These are phyloP conservation scores for Cotesia glomerata DNA, from an alignment of 1,140 invertebrate species.

Conservation along the genomic window DNA sequence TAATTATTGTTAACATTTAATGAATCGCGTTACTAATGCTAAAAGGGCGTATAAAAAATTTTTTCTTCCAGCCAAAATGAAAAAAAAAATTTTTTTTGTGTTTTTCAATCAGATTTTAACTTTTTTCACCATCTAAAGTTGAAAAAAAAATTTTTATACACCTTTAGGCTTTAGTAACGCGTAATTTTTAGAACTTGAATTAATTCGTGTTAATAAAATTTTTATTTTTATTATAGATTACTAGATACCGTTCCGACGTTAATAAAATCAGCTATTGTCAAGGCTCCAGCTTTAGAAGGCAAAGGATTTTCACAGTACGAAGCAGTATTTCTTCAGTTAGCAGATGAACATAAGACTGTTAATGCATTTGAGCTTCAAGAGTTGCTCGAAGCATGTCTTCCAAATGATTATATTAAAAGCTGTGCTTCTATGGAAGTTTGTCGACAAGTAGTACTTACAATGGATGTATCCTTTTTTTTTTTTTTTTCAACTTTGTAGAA, in stretches of 20 bases:
- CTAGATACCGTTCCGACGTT: constrained; percentile 78
- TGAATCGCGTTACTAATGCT: background rate
- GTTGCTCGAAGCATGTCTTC: constrained; percentile 87
- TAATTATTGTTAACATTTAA: constrained; percentile 48
- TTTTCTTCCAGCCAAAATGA: too few species aligned
- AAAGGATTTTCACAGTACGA: constrained; percentile 87
- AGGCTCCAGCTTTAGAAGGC: constrained; percentile 74
- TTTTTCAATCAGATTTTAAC: too few species aligned
- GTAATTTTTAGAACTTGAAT: too few species aligned
- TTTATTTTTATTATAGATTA: constrained; percentile 58
- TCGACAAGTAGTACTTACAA: constrained; percentile 84
- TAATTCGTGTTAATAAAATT: too few species aligned
- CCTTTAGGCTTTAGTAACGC: too few species aligned
- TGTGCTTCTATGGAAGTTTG: constrained; percentile 92
- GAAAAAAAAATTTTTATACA: too few species aligned
- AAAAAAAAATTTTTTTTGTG: too few species aligned
- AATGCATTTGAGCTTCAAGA: constrained; percentile 93
- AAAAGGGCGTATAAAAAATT: background rate
- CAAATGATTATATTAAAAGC: constrained; percentile 94
- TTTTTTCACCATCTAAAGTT: too few species aligned
- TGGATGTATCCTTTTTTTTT: constrained; percentile 76
- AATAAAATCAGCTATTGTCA: constrained; percentile 76
- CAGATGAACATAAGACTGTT: constrained; percentile 86
- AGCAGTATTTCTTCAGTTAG: constrained; percentile 86
- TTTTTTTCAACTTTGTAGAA: too few species aligned